Base-by-base conservation (phyloP, 64 coral and sea anemone species). In the Orbicella faveolata region DNA sequence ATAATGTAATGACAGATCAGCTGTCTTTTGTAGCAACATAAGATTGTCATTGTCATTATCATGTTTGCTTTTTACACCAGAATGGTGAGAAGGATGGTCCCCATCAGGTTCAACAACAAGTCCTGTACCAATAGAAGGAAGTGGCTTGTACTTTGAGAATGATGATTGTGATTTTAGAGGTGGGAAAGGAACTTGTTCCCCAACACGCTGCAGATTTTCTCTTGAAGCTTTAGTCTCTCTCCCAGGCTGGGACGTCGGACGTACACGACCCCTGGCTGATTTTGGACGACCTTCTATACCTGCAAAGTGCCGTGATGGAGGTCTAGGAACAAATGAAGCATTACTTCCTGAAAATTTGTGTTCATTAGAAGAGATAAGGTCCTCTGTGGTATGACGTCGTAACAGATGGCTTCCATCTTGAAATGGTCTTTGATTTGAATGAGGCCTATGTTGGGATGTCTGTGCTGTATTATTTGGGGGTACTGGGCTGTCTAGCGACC, bases 101-200 rank as follows among this genome's bases (percentile, higher is more conserved):
- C 15, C 61, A 21, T 62, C 79, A 30, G 59, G 4, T 17, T 73
- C 20, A 7, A 18, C 23, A 74, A 74, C 68, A 48, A 19, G 23
- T 15, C 63, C 89, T 64, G 16, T 73, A 21, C 92, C 89, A 91
- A 97, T 94, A 23, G 88, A 74, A 8, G 95, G 95, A 34, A 97
- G 80, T 4, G 84, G 88, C 55, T 77, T 90, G 63, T 94, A 97
- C 75, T 94, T 97, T 44, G 95, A 97, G 73, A 97, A 97, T 26
- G 95, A 97, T 44, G 61, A 34, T 36, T 91, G 89, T 55, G 66
- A 20, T 87, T 37, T 34, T 23, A 36, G 25, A 23, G 23, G 83
- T 34, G n/a, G 64, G 62, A 37, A 63, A 44, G 73, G 51, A 62
- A 41, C 68, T 83, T 53, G 41, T 5, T 52, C 35, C 52, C 20